These are phyloP conservation scores for Phaethon lepturus DNA, from an alignment of 2,113 vertebrate genomes.

Conservation along the genomic window DNA sequence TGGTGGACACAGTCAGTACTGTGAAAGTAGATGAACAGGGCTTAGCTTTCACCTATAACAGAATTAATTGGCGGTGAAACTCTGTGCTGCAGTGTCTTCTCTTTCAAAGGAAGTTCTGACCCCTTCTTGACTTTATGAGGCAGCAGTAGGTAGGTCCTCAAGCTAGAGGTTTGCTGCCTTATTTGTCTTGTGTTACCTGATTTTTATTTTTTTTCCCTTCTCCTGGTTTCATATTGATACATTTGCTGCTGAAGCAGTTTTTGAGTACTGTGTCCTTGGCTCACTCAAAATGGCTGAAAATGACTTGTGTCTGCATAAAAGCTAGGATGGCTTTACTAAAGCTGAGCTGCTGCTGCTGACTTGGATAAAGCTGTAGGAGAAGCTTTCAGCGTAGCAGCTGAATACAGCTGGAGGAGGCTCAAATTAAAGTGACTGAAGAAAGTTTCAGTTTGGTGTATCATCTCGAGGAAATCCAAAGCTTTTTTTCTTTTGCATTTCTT, in stretches of 20 bases:
- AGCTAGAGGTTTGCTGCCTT: neutral
- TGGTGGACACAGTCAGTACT: neutral
- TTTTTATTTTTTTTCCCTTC: neutral
- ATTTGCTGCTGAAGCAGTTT: neutral
- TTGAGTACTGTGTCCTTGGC: neutral
- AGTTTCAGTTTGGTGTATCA: neutral
- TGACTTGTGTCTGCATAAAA: neutral
- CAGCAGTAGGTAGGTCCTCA: neutral
- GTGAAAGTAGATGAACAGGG: neutral
- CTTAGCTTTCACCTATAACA: neutral
- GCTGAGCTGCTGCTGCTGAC: neutral
- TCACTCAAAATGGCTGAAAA: conserved; percentile 10
- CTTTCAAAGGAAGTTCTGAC: neutral
- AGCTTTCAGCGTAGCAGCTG: neutral
- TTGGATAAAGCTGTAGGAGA: neutral
- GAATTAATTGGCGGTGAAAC: neutral
- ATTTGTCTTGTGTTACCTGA: neutral
- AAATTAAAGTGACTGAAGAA: neutral
- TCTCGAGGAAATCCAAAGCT: neutral
- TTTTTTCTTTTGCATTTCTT: neutral
- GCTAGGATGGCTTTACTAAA: neutral
- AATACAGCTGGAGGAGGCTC: neutral
- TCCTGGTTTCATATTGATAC: neutral
- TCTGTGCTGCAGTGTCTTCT: neutral
- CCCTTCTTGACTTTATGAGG: neutral